phyloP scores from a whole-genome alignment of 2,113 vertebrate species.

The Megalops atlanticus region DNA sequence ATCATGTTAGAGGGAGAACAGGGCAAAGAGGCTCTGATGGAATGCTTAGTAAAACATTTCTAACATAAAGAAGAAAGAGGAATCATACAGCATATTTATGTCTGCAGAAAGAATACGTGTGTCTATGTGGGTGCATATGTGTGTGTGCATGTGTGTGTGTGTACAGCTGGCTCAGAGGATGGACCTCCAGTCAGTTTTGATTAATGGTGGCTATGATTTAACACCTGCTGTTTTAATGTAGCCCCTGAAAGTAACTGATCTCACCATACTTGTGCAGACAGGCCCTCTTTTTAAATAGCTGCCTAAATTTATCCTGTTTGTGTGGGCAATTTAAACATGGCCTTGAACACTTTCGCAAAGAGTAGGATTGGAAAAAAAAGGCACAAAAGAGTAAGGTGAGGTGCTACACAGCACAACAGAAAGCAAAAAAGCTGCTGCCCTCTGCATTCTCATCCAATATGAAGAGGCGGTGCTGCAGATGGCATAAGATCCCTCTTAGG shows the following conservation, averaged over 20 bases:
- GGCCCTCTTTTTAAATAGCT: slow-evolving; percentile 59
- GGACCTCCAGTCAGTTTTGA: slow-evolving; percentile 42
- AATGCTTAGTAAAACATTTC: not conserved
- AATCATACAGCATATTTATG: not conserved
- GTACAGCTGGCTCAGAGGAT: slow-evolving; percentile 20
- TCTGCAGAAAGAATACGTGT: not conserved
- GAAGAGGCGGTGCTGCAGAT: not conserved
- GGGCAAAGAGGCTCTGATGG: not conserved
- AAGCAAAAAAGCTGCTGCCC: not conserved
- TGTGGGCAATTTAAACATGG: slow-evolving; percentile 34
- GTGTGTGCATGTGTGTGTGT: not conserved
- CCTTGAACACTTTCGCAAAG: not conserved
- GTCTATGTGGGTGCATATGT: not conserved
- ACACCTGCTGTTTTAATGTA: slow-evolving; percentile 63
- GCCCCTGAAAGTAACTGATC: slow-evolving; percentile 73
- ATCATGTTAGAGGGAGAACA: not conserved
- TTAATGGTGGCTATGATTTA: slow-evolving; percentile 61
- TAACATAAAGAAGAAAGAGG: not conserved
- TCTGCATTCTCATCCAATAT: not conserved
- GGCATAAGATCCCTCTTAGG: not conserved
- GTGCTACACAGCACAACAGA: not conserved
- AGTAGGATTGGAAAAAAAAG: not conserved
- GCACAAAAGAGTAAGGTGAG: not conserved
- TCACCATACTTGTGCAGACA: slow-evolving; percentile 62
- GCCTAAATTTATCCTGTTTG: slow-evolving; percentile 74